Percentiles rank a stretch among this genome's conserved stretches.
Conservation (phyloP, 1,140 invertebrate species). For the Papilio helenus region DNA sequence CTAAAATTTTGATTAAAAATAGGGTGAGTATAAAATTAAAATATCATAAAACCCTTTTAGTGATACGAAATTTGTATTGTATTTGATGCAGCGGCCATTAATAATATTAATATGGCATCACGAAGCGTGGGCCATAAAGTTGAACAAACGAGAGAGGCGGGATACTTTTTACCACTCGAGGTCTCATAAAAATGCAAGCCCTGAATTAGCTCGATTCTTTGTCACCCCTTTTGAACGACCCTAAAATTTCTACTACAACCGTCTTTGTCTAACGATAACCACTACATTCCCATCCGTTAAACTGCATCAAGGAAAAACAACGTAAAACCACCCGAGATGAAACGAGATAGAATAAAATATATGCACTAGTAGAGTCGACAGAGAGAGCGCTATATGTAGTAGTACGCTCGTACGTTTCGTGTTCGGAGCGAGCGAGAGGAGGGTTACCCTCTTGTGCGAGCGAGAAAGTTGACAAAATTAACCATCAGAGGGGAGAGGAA, state of each 20-base stretch:
- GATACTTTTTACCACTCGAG: conserved; percentile 80
- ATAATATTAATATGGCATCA: conserved; percentile 79
- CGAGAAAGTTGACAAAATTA: conserved; percentile 76
- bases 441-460: conserved; percentile 66
- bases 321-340: conserved; percentile 79
- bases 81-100: conserved; percentile 75
- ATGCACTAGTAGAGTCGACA: conserved; percentile 81
- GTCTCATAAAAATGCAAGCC: conserved; percentile 80
- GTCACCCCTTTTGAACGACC: conserved; percentile 82
- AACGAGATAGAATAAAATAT: conserved; percentile 83
- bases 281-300: conserved; percentile 81
- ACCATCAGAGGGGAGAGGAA: conserved; percentile 79
- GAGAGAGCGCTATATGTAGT: conserved; percentile 77
- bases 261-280: conserved; percentile 83
- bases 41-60: conserved; percentile 61
- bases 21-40: conserved; percentile 60
- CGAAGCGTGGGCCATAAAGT: conserved; percentile 77
- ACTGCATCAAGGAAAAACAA: conserved; percentile 83
- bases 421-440: conserved; percentile 69
- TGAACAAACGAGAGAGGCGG: conserved; percentile 82
- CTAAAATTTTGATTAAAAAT: conserved; percentile 38
- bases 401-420: conserved; percentile 68
- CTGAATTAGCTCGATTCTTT: conserved; percentile 82
- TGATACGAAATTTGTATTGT: conserved; percentile 64
- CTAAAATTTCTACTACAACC: conserved; percentile 81